phyloP scores from a whole-genome alignment of 1,140 invertebrate species.

The Magallana ariakensis region DNA sequence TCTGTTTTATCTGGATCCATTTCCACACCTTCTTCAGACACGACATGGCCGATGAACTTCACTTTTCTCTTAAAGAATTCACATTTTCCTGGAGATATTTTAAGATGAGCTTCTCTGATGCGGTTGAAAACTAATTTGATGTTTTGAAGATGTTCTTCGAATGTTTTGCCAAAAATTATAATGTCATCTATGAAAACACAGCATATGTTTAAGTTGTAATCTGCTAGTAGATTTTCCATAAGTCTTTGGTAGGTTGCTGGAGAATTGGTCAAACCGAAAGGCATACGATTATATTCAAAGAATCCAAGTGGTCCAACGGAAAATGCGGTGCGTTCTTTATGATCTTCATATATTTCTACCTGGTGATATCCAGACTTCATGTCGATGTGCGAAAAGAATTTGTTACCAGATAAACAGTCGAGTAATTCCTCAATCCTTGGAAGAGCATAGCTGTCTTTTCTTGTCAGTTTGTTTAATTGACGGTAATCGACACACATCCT shows the following conservation, averaged over 20 bases:
- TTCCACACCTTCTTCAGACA: conserved; percentile 64
- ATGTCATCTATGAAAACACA: conserved; percentile 55
- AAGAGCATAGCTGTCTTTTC: conserved; percentile 80
- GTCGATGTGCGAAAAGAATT: conserved; percentile 79
- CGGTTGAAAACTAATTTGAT: conserved; percentile 50
- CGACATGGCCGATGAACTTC: conserved; percentile 62
- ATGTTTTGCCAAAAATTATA: conserved; percentile 52
- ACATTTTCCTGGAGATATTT: conserved; percentile 42
- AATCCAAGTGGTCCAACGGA: conserved; percentile 47
- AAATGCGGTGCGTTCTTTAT: conserved; percentile 74
- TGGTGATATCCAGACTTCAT: conserved; percentile 71
- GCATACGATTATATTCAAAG: conserved; percentile 56
- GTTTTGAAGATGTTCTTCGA: conserved; percentile 28
- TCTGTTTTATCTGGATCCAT: conserved; percentile 68
- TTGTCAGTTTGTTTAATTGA: conserved; percentile 17
- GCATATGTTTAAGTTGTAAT: conserved; percentile 48
- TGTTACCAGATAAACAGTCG: conserved; percentile 71
- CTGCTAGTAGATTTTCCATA: conserved; percentile 59
- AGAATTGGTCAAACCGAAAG: conserved; percentile 55
- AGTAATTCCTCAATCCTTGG: conserved; percentile 80
- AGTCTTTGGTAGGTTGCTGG: conserved; percentile 65
- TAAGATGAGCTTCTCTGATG: conserved; percentile 29
- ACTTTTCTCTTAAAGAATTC: conserved; percentile 75
- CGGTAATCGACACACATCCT: conserved; percentile 77
- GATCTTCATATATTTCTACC: conserved; percentile 66